Evolutionary conservation across 1,140 invertebrate species (phyloP).

Genomic region (Pectinophora gossypiella): DNA sequence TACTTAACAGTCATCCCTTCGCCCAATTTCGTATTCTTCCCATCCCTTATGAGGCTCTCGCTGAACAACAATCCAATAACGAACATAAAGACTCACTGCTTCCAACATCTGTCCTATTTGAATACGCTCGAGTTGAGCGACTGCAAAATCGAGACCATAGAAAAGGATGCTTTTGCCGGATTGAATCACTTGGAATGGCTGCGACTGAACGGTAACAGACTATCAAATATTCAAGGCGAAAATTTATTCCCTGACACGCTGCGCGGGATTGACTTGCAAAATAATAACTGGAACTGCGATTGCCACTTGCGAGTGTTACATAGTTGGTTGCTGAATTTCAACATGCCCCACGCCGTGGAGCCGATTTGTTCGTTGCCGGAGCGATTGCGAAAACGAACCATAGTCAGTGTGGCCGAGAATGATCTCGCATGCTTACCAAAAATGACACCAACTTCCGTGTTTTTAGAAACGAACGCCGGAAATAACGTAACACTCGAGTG

Average conservation of each 20-base stretch:
- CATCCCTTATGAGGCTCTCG: slow-evolving; percentile 87
- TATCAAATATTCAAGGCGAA: slow-evolving; percentile 81
- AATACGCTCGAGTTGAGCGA: slow-evolving; percentile 88
- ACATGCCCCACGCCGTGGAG: slow-evolving; percentile 83
- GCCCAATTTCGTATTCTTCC: slow-evolving; percentile 84
- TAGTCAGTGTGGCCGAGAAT: slow-evolving; percentile 81
- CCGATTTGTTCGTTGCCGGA: slow-evolving; percentile 85
- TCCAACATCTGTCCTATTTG: slow-evolving; percentile 83
- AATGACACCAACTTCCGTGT: slow-evolving; percentile 82
- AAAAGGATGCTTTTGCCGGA: slow-evolving; percentile 88
- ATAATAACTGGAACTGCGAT: slow-evolving; percentile 93
- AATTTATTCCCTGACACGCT: slow-evolving; percentile 83
- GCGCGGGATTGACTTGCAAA: slow-evolving; percentile 87
- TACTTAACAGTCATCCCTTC: slow-evolving; percentile 85
- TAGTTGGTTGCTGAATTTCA: slow-evolving; percentile 85
- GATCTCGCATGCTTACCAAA: slow-evolving; percentile 90
- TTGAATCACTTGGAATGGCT: slow-evolving; percentile 89
- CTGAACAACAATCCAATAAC: slow-evolving; percentile 89
- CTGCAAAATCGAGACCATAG: slow-evolving; percentile 85
- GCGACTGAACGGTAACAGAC: slow-evolving; percentile 87
- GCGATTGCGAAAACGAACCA: slow-evolving; percentile 79
- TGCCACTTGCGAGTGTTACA: slow-evolving; percentile 86
- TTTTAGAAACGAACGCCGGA: slow-evolving; percentile 85
- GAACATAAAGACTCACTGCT: slow-evolving; percentile 83
- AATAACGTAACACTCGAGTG: slow-evolving; percentile 87